Conservation (phyloP, 23 tunicate genomes). For the Trididemnum clinides region DNA sequence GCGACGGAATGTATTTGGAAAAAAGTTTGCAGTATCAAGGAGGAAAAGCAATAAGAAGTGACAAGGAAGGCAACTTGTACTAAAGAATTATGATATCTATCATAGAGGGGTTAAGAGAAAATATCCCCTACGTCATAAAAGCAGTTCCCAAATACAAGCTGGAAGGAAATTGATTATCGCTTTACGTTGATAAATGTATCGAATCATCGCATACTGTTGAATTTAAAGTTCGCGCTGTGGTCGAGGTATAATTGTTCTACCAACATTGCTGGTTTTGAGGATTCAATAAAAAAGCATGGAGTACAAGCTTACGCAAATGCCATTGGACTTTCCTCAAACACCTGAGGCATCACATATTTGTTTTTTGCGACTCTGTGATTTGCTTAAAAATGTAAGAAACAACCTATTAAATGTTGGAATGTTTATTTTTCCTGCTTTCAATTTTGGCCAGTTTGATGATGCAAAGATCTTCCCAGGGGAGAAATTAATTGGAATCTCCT, state of each 20-base stretch:
- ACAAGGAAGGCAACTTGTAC: not conserved
- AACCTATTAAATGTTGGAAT: not conserved
- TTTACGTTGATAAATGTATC: not conserved
- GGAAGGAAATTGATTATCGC: not conserved
- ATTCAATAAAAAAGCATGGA: not conserved
- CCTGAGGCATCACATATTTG: no score
- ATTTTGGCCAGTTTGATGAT: not conserved
- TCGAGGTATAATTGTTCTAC: not conserved
- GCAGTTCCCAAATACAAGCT: not conserved
- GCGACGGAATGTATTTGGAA: constrained; percentile 3
- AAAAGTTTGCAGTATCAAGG: not conserved
- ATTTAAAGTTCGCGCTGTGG: not conserved
- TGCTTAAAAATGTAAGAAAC: not conserved
- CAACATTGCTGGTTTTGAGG: not conserved
- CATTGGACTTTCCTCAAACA: no score
- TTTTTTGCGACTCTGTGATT: constrained; percentile 8
- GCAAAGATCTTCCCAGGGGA: not conserved
- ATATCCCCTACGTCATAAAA: not conserved
- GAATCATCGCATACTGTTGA: not conserved
- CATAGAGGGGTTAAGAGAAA: not conserved
- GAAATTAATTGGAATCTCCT: not conserved
- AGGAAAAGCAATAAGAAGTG: not conserved
- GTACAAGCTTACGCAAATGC: no score
- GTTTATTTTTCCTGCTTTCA: not conserved
- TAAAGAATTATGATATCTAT: not conserved